Evolutionary conservation across 1,140 invertebrate genomes (phyloP).

Genomic region (Metaphire vulgaris): DNA sequence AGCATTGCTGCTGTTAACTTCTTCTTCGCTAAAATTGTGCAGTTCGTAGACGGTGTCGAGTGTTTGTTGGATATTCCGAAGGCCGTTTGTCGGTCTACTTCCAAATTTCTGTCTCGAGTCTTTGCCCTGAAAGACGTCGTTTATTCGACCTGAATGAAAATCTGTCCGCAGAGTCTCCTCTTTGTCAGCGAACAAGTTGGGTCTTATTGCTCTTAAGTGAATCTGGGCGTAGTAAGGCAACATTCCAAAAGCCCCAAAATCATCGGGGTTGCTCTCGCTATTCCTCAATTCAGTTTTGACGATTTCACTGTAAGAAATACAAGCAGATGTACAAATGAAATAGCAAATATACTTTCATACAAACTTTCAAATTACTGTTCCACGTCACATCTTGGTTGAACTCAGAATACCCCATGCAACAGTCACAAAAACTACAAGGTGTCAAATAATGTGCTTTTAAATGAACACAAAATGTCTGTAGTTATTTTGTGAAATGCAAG

Average conservation of each 20-base stretch:
- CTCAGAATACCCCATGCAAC: no score
- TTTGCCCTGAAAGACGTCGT: no score
- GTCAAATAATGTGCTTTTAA: no score
- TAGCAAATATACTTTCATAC: no score
- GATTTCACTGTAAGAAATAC: neutral
- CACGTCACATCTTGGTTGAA: no score
- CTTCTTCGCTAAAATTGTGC: neutral
- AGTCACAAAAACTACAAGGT: no score
- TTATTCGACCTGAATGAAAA: no score
- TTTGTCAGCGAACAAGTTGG: neutral
- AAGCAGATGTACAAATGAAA: no score
- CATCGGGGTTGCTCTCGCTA: neutral
- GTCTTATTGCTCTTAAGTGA: neutral
- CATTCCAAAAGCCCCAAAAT: neutral
- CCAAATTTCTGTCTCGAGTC: neutral
- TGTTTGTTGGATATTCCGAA: neutral
- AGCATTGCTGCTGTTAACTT: no score
- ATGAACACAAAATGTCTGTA: no score
- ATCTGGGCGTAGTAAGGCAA: neutral
- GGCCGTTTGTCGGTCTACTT: neutral
- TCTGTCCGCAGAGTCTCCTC: neutral
- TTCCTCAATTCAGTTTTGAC: neutral
- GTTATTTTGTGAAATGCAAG: no score
- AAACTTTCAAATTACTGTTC: no score
- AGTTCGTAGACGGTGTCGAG: constrained; percentile 1